Conservation (phyloP, 1,140 invertebrate species). For the Orussus abietinus region DNA sequence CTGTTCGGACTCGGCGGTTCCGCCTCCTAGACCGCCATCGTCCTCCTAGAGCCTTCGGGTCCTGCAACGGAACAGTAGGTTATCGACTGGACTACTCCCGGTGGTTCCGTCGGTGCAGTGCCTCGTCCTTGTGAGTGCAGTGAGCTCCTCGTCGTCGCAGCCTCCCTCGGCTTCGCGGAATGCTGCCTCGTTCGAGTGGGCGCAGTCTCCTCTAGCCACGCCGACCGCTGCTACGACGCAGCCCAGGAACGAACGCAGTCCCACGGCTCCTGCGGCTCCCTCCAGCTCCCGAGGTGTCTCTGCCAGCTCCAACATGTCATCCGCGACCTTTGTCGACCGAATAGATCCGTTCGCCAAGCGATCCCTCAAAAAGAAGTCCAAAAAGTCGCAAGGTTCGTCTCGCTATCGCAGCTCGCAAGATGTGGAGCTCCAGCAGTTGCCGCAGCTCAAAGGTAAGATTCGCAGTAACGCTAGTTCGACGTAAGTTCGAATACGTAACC, state of each 20-base stretch:
- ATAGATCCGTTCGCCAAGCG: slow-evolving; percentile 92
- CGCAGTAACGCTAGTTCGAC: no score
- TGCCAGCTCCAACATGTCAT: slow-evolving; percentile 61
- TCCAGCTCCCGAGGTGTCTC: slow-evolving; percentile 35
- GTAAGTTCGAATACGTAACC: no score
- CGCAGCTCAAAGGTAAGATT: slow-evolving; percentile 77
- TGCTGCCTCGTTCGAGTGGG: background rate
- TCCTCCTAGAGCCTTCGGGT: no score
- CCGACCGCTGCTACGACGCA: background rate
- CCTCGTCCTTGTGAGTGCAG: background rate
- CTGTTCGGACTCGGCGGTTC: no score
- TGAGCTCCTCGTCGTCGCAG: no score
- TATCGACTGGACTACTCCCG: background rate
- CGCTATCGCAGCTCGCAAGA: slow-evolving; percentile 85
- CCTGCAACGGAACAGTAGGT: background rate
- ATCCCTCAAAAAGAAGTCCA: slow-evolving; percentile 88
- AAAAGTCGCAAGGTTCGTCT: slow-evolving; percentile 88
- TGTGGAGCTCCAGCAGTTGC: slow-evolving; percentile 81
- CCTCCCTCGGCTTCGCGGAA: background rate
- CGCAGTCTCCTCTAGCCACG: background rate
- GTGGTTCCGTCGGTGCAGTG: background rate
- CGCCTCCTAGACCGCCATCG: no score
- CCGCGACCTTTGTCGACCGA: slow-evolving; percentile 85
- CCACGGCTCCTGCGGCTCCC: slow-evolving; percentile 19
- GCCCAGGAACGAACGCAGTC: slow-evolving; percentile 23